Evolutionary conservation across 2,113 vertebrate genomes (phyloP), one percentile per base, ranked within the genome.

Genomic region (Garra rufa): DNA sequence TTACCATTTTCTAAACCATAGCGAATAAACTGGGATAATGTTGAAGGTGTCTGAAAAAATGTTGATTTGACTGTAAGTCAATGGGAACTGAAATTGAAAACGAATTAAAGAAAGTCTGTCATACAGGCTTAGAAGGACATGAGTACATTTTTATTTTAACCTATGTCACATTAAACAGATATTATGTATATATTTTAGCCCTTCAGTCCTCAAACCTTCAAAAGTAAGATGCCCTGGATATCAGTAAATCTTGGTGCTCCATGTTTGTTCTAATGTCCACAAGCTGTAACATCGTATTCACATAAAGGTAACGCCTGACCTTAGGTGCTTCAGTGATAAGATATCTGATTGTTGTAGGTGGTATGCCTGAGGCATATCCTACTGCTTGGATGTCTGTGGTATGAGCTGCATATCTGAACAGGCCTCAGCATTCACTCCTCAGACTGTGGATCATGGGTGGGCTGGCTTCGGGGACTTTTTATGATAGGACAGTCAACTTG

Each of bases 231-330:
- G 28, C 5, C 48, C 13, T 34, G 17, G 17, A 52, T 38, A 38
- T 76, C 48, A 55, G 48, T 55, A 52, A 34, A 52, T 55, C 50
- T 76, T 50, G 41, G 11, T 38, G n/a, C 30, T 41, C 11, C 30
- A 41, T 77, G 75, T 41, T 77, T 77, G 75, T 77, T 59, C 11
- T 41, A 57, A 34, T 77, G 75, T 57, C 50, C 30, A 61, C 76
- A 61, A 44, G 76, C 76, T 61, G 55, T 61, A 79, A 79, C n/a
- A 63, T 57, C 14, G 1, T 26, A 44, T 79, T 79, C 76, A 78
- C 76, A 78, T 78, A 63, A 61, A 79, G n/a, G n/a, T 61, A 78
- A 17, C 13, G 3, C 21, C 76, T 61, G 41, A 79, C 76, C 76
- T 28, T 5, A 79, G 76, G 76, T 9, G 15, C n/a, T 61, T 79